phyloP scores from a whole-genome alignment of 2,888 invertebrate genomes.

The Clepsis dumicolana region DNA sequence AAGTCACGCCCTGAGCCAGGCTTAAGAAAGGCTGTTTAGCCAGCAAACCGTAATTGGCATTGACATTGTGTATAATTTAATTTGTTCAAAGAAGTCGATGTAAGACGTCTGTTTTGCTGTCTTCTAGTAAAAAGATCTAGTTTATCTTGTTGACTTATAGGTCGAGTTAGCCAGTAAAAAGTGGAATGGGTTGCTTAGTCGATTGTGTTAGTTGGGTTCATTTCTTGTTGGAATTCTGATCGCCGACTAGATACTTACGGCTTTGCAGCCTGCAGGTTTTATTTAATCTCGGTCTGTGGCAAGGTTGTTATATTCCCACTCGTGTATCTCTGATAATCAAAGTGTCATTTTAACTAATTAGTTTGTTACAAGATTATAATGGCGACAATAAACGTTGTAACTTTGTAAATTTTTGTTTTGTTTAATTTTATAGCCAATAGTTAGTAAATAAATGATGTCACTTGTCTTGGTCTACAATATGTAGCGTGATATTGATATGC shows the following conservation, averaged over 20 bases:
- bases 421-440: too few relatives aligned
- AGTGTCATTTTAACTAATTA: neutral
- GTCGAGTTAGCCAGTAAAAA: constrained; percentile 21
- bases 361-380: neutral
- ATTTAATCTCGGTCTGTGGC: constrained; percentile 8
- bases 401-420: too few relatives aligned
- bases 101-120: constrained; percentile 33
- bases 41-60: constrained; percentile 39
- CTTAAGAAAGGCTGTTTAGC: constrained; percentile 33
- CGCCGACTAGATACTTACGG: constrained; percentile 7
- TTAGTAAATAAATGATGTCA: neutral
- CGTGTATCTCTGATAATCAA: neutral
- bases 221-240: constrained; percentile 9
- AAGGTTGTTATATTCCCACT: neutral
- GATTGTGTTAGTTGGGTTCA: constrained; percentile 1
- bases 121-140: constrained; percentile 23
- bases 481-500: neutral
- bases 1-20: constrained; percentile 21
- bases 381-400: too few relatives aligned
- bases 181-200: constrained; percentile 17
- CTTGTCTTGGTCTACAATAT: neutral
- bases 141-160: constrained; percentile 26
- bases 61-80: constrained; percentile 44
- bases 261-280: constrained; percentile 1
- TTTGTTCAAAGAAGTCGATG: constrained; percentile 34